Evolutionary conservation across 2,797 vertebrate genomes (phyloP), one percentile per base, ranked within the genome.

Genomic region (Lagocephalus sceleratus): DNA sequence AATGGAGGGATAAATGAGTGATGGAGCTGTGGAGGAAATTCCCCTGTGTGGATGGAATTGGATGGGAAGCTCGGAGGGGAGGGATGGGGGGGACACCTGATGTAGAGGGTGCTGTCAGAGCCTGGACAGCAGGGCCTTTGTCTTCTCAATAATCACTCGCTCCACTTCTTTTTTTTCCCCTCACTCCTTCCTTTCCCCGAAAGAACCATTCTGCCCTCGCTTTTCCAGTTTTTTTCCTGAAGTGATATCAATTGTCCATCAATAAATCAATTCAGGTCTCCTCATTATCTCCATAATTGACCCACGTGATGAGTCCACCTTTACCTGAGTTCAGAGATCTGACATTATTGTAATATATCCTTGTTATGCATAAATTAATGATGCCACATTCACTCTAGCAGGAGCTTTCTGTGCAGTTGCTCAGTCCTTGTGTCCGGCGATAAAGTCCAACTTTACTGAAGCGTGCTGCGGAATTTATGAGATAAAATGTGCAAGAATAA

Each of bases 71-170:
- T 74, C 46, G 53, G 73, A 79, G 81, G 73, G 76, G 76, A 79
- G 80, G 78, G 68, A 69, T 48, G 72, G 32, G 32, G 32, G 32
- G 32, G 82, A 70, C 67, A 80, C 77, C 84, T 89, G 88, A 90
- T 89, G 82, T 82, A 88, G 83, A 81, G 79, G 81, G 57, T 80
- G 79, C 88, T 89, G 88, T 90, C 87, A 88, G 61, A 56, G 38
- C 54, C 42, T 5, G 84, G 83, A 88, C 85, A 90, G 86, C 72
- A 12, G 63, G 68, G 86, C 81, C 84, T 90, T 90, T 90, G 87
- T 89, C 85, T 89, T 85, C 78, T 78, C 79, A 85, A 84, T 87
- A 90, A 88, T 85, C 84, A 85, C 75, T 84, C 75, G 76, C 68
- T 67, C 68, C 82, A 85, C 79, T 68, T 85, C 82, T 79, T 79